Conservation (phyloP, 2,888 invertebrate genomes). For the Cheilosia variabilis region DNA sequence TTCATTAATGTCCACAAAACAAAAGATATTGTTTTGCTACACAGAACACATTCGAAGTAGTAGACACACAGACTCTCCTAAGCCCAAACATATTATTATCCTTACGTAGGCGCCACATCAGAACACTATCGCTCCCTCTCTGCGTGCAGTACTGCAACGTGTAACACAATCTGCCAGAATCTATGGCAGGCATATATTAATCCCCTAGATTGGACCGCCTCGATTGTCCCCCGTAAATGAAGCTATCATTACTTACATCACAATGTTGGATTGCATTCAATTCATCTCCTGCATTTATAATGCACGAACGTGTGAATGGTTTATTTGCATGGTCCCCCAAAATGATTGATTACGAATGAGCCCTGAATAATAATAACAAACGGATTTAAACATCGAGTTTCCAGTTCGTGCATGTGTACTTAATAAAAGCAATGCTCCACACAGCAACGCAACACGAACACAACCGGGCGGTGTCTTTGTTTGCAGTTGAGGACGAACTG, state of each 20-base stretch:
- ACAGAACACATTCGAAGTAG: neutral
- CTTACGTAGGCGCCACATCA: neutral
- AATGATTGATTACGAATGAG: constrained; percentile 32
- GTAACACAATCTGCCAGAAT: neutral
- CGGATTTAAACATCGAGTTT: constrained; percentile 37
- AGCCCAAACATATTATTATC: neutral
- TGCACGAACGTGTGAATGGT: constrained; percentile 24
- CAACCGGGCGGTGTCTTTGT: constrained; percentile 13
- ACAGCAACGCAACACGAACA: neutral
- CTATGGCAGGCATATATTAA: neutral
- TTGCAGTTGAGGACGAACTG: constrained; percentile 21
- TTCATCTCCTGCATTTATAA: constrained; percentile 14
- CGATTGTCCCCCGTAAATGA: neutral
- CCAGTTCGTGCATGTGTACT: constrained; percentile 40
- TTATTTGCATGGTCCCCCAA: constrained; percentile 1
- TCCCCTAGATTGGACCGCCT: neutral
- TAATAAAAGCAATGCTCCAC: constrained; percentile 32
- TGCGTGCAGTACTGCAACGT: neutral
- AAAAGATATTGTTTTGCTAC: neutral
- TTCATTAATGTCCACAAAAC: neutral
- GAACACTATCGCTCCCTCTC: neutral
- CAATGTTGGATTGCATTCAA: constrained; percentile 37
- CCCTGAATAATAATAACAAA: constrained; percentile 52
- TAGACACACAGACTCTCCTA: too few species aligned
- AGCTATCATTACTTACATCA: constrained; percentile 28